These are phyloP conservation scores for Ictidomys tridecemlineatus DNA, from an alignment of 2,113 vertebrate genomes.

Conservation along the genomic window DNA sequence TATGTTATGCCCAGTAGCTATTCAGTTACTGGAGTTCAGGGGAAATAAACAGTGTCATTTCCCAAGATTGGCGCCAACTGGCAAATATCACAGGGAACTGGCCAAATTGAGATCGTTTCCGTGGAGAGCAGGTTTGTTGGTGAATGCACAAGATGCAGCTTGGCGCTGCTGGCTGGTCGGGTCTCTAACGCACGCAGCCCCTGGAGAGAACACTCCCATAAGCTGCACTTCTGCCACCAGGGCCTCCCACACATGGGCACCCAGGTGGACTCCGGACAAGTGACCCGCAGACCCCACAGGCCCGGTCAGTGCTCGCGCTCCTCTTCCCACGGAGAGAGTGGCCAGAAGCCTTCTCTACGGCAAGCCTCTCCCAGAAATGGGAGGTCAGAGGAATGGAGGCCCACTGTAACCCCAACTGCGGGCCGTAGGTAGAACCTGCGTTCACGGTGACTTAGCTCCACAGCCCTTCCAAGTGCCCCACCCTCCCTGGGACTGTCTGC, in stretches of 20 bases:
- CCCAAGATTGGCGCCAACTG: background rate
- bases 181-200: too few relatives aligned
- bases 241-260: background rate
- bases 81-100: background rate
- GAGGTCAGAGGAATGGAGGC: too few relatives aligned
- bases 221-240: background rate
- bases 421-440: accelerated
- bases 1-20: too few relatives aligned
- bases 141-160: background rate
- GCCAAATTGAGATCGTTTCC: background rate
- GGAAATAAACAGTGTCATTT: background rate
- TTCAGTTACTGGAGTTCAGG: background rate
- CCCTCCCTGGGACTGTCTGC: accelerated
- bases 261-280: background rate
- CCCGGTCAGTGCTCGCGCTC: background rate
- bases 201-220: too few relatives aligned
- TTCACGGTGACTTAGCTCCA: background rate
- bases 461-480: background rate
- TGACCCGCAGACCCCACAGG: background rate
- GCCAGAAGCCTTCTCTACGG: background rate
- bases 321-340: background rate
- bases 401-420: background rate
- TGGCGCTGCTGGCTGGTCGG: background rate
- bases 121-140: background rate
- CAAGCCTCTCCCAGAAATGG: background rate